A percentile compares a stretch with the other conserved stretches of the same genome.
Conservation (phyloP, 2,888 invertebrate genomes). For the Dasysyrphus tricinctus region DNA sequence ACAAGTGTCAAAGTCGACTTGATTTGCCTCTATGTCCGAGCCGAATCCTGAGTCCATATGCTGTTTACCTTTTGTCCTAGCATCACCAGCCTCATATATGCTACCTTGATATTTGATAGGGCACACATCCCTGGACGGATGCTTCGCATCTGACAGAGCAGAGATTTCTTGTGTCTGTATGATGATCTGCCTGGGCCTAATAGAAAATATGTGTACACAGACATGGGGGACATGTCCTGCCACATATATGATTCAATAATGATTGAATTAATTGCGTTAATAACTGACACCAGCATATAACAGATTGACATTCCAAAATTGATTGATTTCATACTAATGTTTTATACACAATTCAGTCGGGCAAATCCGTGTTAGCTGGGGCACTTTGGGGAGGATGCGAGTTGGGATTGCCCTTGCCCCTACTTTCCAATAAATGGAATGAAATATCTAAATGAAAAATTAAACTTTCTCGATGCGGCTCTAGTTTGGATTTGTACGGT, state of each 20-base stretch:
- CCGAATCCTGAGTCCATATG: neutral
- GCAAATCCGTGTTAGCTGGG: constrained; percentile 29
- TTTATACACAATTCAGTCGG: constrained; percentile 69
- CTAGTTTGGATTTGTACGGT: constrained; percentile 7
- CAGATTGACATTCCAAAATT: constrained; percentile 77
- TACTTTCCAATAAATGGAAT: constrained; percentile 18
- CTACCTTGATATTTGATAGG: constrained; percentile 46
- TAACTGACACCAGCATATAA: constrained; percentile 82
- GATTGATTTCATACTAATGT: constrained; percentile 77
- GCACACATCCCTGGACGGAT: constrained; percentile 32
- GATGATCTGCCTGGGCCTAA: constrained; percentile 46
- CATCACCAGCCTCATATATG: constrained; percentile 37
- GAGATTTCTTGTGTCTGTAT: constrained; percentile 19
- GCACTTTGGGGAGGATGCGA: neutral
- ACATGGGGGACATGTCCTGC: constrained; percentile 76
- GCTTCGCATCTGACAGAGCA: constrained; percentile 46
- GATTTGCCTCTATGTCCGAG: constrained; percentile 57
- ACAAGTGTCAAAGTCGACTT: constrained; percentile 70
- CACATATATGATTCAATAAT: constrained; percentile 83
- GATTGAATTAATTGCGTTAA: constrained; percentile 84
- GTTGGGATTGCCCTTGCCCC: neutral
- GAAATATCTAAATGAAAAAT: constrained; percentile 57
- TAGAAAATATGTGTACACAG: constrained; percentile 65
- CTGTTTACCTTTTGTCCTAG: constrained; percentile 51
- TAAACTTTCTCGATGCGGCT: constrained; percentile 46